Conservation (phyloP, 2,113 vertebrate genomes). For the Mesitornis unicolor region DNA sequence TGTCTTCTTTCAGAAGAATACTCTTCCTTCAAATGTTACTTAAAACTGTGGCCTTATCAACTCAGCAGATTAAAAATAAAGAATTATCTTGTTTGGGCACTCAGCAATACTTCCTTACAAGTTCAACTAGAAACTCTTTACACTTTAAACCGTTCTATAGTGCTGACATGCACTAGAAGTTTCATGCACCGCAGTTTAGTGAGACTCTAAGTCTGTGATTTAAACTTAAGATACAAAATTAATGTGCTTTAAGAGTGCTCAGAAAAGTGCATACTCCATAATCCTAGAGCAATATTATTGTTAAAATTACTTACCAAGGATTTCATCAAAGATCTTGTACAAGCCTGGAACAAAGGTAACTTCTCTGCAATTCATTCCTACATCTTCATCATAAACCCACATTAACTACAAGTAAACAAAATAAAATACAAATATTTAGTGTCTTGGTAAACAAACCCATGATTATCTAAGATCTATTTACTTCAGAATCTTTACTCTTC, state of each 20-base stretch:
- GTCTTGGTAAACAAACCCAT: neutral
- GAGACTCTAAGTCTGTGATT: neutral
- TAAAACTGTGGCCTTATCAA: neutral
- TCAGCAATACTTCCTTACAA: neutral
- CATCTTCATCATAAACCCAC: constrained; percentile 98
- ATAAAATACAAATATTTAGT: constrained; percentile 9
- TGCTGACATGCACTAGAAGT: neutral
- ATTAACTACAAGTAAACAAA: constrained; percentile 80
- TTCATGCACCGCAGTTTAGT: neutral
- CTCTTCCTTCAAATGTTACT: neutral
- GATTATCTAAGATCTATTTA: neutral
- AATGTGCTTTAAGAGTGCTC: neutral
- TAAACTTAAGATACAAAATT: neutral
- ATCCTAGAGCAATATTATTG: neutral
- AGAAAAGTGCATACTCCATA: neutral
- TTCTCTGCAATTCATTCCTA: constrained; percentile 96
- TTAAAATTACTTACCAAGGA: constrained; percentile 87
- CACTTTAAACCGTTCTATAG: neutral
- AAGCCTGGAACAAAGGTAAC: constrained; percentile 96
- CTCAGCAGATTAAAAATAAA: neutral
- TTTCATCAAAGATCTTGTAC: constrained; percentile 99
- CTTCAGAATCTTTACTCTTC: neutral
- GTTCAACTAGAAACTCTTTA: neutral
- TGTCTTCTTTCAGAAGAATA: neutral
- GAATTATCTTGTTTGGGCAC: neutral